These are phyloP conservation scores for Drosophila greeni DNA, from an alignment of 2,888 invertebrate species.

Conservation along the genomic window DNA sequence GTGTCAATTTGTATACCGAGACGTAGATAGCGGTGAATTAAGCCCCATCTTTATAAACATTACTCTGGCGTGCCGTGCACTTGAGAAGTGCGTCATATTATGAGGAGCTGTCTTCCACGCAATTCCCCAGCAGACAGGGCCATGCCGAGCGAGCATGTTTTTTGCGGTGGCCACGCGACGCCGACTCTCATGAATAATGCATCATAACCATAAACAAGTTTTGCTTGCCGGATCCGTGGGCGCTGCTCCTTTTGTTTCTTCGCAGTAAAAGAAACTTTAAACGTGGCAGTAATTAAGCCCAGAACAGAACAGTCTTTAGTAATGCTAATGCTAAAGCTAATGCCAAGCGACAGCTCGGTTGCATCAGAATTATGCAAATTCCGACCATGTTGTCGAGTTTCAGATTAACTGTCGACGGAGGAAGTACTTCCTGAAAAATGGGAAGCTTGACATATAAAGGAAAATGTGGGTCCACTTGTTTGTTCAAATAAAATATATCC, in stretches of 20 bases:
- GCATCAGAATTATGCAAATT: slow-evolving; percentile 61
- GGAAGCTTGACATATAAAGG: not conserved
- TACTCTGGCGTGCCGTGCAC: slow-evolving; percentile 27
- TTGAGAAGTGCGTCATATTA: slow-evolving; percentile 51
- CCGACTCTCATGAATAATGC: slow-evolving; percentile 66
- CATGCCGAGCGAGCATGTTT: slow-evolving; percentile 25
- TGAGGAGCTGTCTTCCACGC: not conserved
- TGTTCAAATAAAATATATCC: not conserved
- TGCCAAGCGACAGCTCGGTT: slow-evolving; percentile 53
- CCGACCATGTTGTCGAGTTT: slow-evolving; percentile 2
- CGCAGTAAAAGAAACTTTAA: slow-evolving; percentile 17
- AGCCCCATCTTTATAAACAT: slow-evolving; percentile 51
- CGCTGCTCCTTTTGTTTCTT: slow-evolving; percentile 9
- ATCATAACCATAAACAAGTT: slow-evolving; percentile 61
- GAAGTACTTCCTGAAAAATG: not conserved
- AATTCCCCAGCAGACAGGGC: slow-evolving; percentile 6
- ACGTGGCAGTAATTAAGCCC: slow-evolving; percentile 53
- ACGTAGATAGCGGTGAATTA: slow-evolving; percentile 49
- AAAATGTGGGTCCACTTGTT: not conserved
- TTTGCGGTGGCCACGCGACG: slow-evolving; percentile 51
- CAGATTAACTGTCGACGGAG: not conserved
- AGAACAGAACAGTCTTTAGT: slow-evolving; percentile 33
- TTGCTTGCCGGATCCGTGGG: slow-evolving; percentile 9
- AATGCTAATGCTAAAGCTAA: slow-evolving; percentile 63
- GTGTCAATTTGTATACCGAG: slow-evolving; percentile 52